Evolutionary conservation across 53 echinoderm and acorn worm species (phyloP).

Genomic region (Arbacia lixula): DNA sequence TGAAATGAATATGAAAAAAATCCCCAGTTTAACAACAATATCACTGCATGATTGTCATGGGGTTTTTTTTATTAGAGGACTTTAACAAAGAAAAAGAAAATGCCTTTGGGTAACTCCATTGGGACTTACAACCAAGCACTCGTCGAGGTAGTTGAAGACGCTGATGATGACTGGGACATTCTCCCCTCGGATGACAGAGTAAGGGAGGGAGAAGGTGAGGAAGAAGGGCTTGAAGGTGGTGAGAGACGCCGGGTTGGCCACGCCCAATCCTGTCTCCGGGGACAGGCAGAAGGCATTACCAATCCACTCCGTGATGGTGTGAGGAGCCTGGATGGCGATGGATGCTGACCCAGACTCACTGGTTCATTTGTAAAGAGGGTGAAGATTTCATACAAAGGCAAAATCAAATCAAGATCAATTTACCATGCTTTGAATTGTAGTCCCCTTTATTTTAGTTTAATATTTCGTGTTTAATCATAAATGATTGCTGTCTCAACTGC

Average conservation of each 20-base stretch:
- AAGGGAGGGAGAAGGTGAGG: slow-evolving; percentile 86
- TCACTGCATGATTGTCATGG: no score
- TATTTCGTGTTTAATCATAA: no score
- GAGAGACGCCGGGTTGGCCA: slow-evolving; percentile 66
- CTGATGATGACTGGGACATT: slow-evolving; percentile 78
- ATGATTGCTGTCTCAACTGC: no score
- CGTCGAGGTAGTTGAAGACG: slow-evolving; percentile 91
- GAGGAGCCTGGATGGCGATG: slow-evolving; percentile 34
- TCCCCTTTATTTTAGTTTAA: no score
- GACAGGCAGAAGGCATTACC: slow-evolving; percentile 62
- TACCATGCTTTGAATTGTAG: no score
- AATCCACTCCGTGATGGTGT: slow-evolving; percentile 77
- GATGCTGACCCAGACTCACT: slow-evolving; percentile 18
- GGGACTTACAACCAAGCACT: slow-evolving; percentile 92
- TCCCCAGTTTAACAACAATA: no score
- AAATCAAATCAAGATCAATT: background rate
- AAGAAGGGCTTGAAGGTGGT: slow-evolving; percentile 96
- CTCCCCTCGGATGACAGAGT: slow-evolving; percentile 92
- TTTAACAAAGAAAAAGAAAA: no score
- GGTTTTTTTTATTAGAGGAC: no score
- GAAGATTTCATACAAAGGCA: background rate
- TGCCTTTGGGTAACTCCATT: no score
- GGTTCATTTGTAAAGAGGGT: no score
- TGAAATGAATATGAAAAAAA: no score
- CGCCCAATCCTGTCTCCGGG: slow-evolving; percentile 28